phyloP scores from a whole-genome alignment of 2,113 vertebrate genomes.

The Picathartes gymnocephalus region DNA sequence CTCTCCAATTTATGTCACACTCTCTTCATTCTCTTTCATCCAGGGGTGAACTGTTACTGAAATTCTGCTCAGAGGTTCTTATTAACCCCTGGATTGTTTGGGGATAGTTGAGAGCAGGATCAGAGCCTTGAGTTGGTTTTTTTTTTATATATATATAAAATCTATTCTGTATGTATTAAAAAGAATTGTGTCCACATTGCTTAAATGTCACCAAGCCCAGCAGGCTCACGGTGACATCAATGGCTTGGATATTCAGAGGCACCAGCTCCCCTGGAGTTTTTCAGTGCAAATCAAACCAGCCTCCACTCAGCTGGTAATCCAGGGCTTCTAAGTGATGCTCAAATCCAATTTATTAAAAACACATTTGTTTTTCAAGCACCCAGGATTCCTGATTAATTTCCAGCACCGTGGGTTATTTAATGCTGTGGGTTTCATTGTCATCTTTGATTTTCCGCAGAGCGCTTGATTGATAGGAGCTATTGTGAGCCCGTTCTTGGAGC shows the following conservation, averaged over 20 bases:
- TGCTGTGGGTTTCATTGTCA: slow-evolving; percentile 67
- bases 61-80: neutral
- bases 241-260: neutral
- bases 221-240: neutral
- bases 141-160: neutral
- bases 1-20: neutral
- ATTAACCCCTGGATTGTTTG: neutral
- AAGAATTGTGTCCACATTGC: neutral
- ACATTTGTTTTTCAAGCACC: slow-evolving; percentile 72
- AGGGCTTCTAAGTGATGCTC: slow-evolving; percentile 56
- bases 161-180: neutral
- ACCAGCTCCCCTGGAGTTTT: neutral
- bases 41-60: neutral
- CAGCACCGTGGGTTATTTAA: slow-evolving; percentile 68
- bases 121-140: neutral
- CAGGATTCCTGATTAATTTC: slow-evolving; percentile 73
- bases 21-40: neutral
- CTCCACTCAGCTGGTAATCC: slow-evolving; percentile 35
- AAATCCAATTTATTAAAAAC: slow-evolving; percentile 77
- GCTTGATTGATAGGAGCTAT: slow-evolving; percentile 70
- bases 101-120: neutral
- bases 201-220: neutral
- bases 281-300: slow-evolving; percentile 38
- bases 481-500: slow-evolving; percentile 44
- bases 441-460: slow-evolving; percentile 66